Conservation (phyloP, 2,888 invertebrate species). For the Philonicus albiceps region DNA sequence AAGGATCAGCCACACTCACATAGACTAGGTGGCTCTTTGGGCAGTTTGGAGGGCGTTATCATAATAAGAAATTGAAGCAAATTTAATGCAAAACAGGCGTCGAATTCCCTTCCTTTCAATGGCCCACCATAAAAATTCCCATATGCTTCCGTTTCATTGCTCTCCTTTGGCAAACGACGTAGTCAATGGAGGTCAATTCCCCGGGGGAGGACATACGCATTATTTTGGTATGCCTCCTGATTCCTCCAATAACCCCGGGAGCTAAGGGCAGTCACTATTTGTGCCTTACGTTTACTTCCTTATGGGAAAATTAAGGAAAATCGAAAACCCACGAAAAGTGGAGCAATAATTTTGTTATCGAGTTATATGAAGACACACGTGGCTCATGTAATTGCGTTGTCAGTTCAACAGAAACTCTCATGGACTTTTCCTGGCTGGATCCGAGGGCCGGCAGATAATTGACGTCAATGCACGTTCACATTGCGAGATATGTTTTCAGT, state of each 20-base stretch:
- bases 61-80: slow-evolving; percentile 1
- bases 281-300: background rate
- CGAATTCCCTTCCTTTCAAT: background rate
- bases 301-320: background rate
- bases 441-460: background rate
- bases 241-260: background rate
- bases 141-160: background rate
- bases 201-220: background rate
- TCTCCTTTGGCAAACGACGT: background rate
- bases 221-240: background rate
- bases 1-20: background rate
- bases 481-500: background rate
- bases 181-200: background rate
- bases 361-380: background rate
- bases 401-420: background rate
- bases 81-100: background rate
- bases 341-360: background rate
- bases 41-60: background rate
- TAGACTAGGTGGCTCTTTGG: background rate
- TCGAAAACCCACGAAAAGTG: background rate
- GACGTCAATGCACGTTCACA: background rate
- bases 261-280: background rate
- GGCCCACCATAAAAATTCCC: background rate
- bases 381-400: background rate
- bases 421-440: background rate